Conservation (phyloP, 64 coral and sea anemone genomes). For the Catalaphyllia jardinei region DNA sequence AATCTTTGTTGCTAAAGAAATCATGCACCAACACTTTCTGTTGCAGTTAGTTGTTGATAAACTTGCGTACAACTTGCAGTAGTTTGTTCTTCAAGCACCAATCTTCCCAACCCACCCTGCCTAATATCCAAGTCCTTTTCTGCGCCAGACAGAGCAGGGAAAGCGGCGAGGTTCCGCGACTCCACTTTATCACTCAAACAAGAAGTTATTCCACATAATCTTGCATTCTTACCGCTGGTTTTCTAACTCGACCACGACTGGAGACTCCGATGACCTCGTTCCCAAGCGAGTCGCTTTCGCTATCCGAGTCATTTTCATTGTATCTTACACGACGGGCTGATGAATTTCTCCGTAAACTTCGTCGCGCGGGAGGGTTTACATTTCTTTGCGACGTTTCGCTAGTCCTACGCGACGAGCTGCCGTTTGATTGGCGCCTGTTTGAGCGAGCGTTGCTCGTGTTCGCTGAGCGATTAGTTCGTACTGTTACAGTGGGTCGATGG, state of each 20-base stretch:
- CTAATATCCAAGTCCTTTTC: not conserved
- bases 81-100: not conserved
- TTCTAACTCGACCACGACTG: slow-evolving; percentile 90
- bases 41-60: not conserved
- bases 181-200: not conserved
- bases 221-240: slow-evolving; percentile 86
- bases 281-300: slow-evolving; percentile 77
- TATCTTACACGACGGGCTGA: slow-evolving; percentile 71
- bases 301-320: slow-evolving; percentile 74
- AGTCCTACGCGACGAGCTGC: slow-evolving; percentile 45
- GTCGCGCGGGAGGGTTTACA: slow-evolving; percentile 8
- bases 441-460: slow-evolving; percentile 17
- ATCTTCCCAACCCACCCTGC: not conserved
- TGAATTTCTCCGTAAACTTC: slow-evolving; percentile 54
- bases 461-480: slow-evolving; percentile 47
- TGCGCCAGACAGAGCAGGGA: no score
- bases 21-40: no score
- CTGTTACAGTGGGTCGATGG: slow-evolving; percentile 63
- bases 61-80: not conserved
- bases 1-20: no score
- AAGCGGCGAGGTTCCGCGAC: not conserved
- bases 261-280: slow-evolving; percentile 78
- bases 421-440: not conserved
- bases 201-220: slow-evolving; percentile 84
- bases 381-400: slow-evolving; percentile 64